Percentiles rank a stretch among this genome's conserved stretches.
phyloP scores from a whole-genome alignment of 2,113 vertebrate genomes.

The Hemibagrus wyckioides region DNA sequence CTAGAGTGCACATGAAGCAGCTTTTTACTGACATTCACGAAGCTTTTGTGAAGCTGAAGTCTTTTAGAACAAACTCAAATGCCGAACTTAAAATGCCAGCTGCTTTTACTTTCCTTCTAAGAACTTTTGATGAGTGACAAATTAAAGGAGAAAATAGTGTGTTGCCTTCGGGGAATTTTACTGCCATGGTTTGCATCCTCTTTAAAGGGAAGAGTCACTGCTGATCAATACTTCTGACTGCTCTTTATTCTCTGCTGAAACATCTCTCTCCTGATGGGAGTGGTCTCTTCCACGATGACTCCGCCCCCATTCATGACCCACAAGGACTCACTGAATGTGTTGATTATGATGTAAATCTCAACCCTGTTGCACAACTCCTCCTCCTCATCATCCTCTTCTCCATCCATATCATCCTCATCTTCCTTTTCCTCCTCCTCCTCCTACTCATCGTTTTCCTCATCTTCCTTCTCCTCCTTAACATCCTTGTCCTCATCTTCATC shows the following conservation, averaged over 20 bases:
- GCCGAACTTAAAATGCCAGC: background rate
- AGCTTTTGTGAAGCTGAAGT: background rate
- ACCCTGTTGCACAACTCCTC: background rate
- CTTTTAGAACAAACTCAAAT: background rate
- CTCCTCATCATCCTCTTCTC: too few species aligned
- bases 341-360: background rate
- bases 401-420: too few species aligned
- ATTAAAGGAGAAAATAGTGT: background rate
- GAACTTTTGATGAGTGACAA: background rate
- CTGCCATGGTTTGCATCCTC: background rate
- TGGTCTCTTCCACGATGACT: background rate
- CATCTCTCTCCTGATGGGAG: background rate
- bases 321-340: background rate
- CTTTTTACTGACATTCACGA: background rate
- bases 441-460: too few species aligned
- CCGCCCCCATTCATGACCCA: background rate
- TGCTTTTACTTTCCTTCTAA: background rate
- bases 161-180: background rate
- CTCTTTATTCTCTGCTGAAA: background rate
- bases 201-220: background rate
- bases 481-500: too few species aligned
- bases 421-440: too few species aligned
- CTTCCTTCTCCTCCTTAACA: too few species aligned
- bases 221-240: too few species aligned
- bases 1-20: background rate